Evolutionary conservation across 2,888 invertebrate species (phyloP), one percentile per base, ranked within the genome.

Genomic region (Eretmocerus hayati): DNA sequence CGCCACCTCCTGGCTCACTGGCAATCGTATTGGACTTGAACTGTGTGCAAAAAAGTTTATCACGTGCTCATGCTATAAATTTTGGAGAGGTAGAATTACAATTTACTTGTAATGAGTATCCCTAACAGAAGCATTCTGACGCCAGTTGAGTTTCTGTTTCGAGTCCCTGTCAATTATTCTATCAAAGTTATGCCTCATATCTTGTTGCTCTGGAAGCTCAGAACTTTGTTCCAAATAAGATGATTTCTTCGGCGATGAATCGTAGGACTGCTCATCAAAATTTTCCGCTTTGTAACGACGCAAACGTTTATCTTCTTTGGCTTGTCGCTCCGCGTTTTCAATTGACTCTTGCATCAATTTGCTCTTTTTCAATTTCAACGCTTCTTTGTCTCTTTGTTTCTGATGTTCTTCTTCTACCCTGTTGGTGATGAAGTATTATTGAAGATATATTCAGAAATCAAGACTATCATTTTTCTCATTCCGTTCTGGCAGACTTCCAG

Each of bases 311-410:
- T 84, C 84, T 57, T 80, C 73, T 58, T 79, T 81, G 0, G 88
- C 87, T 50, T 72, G 66, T 46, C 73, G 75, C 58, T 87, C 85
- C 0, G 90, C 90, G 32, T 83, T 81, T 58, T 80, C 80, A 59
- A 92, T 76, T 2, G 90, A 88, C 64, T 84, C 82, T 60, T 84
- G 78, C 69, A 92, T 78, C 3, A 83, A 80, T 64, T 86, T 83
- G 45, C 87, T 80, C 67, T 88, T 83, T 56, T 81, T 81, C 60
- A 81, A 77, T 63, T 89, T 85, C 33, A 80, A 75, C 54, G 84
- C 78, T 72, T 87, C 80, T 58, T 84, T 85, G 59, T 87, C 85
- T 61, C 80, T 75, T 15, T 77, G 69, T 55, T 76, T 72, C 44
- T 77, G 76, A 53, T 83, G 81, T 66, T 92, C 92, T 56, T 81